Percentiles rank a stretch among this genome's conserved stretches.
phyloP scores from a whole-genome alignment of 2,888 invertebrate genomes.

The Chrysina gloriosa region DNA sequence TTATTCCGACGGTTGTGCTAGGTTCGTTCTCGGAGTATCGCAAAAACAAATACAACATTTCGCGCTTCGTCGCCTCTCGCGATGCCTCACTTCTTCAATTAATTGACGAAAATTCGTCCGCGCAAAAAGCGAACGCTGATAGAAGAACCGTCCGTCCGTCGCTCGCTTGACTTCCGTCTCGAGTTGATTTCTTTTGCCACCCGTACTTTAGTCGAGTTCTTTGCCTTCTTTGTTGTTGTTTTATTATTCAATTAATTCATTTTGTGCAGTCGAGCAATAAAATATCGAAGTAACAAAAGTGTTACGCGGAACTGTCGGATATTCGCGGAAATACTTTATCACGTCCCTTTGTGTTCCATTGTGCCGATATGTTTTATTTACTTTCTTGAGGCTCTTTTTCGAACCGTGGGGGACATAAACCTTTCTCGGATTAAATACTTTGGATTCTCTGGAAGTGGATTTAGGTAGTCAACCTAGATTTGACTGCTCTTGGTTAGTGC shows the following conservation, averaged over 20 bases:
- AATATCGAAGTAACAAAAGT: background rate
- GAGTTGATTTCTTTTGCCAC: background rate
- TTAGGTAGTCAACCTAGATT: no score
- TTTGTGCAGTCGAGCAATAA: background rate
- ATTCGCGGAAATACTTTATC: no score
- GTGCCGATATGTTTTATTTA: no score
- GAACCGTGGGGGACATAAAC: no score
- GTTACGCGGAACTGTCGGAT: no score
- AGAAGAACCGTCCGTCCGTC: slow-evolving; percentile 2
- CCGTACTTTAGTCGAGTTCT: background rate
- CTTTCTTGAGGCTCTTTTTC: background rate
- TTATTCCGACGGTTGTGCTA: background rate
- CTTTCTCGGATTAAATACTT: no score
- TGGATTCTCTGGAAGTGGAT: no score
- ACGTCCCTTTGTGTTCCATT: no score
- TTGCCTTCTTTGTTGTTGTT: background rate
- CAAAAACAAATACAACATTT: slow-evolving; percentile 35
- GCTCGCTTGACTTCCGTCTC: background rate
- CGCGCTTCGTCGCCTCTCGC: slow-evolving; percentile 26
- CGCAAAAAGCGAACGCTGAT: background rate
- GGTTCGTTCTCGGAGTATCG: background rate
- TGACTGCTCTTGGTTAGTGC: no score
- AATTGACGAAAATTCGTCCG: slow-evolving; percentile 12
- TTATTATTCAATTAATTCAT: slow-evolving; percentile 9
- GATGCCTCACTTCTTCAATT: slow-evolving; percentile 27